Evolutionary conservation across 2,113 vertebrate species (phyloP).

Genomic region (Typhlomys cinereus): DNA sequence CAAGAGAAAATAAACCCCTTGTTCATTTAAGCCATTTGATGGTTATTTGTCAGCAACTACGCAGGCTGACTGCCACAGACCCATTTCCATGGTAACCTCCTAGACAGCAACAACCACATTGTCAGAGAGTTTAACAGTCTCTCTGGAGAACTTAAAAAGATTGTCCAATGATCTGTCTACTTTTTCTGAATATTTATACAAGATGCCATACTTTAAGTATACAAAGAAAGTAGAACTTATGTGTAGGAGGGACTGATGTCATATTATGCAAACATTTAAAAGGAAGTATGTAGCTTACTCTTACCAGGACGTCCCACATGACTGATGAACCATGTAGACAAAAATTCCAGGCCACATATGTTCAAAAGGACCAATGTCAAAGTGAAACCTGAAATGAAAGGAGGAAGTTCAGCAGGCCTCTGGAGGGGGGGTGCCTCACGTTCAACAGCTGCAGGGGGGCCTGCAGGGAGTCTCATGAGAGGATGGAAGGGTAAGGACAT

Average conservation of each 20-base stretch:
- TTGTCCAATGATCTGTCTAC: not conserved
- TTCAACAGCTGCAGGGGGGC: too few relatives aligned
- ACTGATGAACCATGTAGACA: constrained; percentile 96
- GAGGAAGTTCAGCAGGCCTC: too few relatives aligned
- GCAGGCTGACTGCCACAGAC: too few relatives aligned
- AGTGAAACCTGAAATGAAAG: constrained; percentile 91
- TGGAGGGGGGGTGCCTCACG: too few relatives aligned
- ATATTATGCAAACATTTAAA: not conserved
- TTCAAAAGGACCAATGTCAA: constrained; percentile 96
- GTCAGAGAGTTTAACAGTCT: not conserved
- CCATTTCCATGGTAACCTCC: not conserved
- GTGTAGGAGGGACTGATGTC: not conserved
- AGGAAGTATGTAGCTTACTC: constrained; percentile 11
- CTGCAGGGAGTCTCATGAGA: too few relatives aligned
- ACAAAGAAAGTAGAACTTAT: fast-evolving
- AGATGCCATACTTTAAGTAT: not conserved
- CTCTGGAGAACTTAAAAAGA: not conserved
- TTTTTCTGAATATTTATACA: not conserved
- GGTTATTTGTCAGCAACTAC: too few relatives aligned
- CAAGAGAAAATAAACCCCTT: too few relatives aligned
- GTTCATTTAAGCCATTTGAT: too few relatives aligned
- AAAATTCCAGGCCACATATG: constrained; percentile 98
- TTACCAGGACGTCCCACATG: constrained; percentile 96
- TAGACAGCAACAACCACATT: not conserved
- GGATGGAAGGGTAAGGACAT: too few relatives aligned